A percentile compares a stretch with the other conserved stretches of the same genome.
Conservation (phyloP, 2,113 vertebrate species). For the Athene cunicularia region DNA sequence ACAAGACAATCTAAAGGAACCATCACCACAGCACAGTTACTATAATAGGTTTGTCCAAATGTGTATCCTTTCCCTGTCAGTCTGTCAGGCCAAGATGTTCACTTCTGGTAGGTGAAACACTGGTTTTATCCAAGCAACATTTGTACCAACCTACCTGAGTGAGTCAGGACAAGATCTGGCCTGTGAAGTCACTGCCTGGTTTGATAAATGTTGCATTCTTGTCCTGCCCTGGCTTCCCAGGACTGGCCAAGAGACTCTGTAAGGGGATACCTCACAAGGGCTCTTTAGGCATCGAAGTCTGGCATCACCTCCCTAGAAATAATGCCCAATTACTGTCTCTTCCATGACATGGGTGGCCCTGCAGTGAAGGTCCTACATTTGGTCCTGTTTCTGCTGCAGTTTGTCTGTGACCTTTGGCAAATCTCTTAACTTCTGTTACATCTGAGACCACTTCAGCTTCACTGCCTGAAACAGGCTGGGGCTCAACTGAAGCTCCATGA, state of each 20-base stretch:
- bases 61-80: not conserved
- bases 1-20: not conserved
- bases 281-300: not conserved
- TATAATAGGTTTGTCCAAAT: not conserved
- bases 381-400: not conserved
- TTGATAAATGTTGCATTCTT: not conserved
- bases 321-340: not conserved
- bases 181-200: not conserved
- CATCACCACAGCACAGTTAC: not conserved
- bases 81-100: not conserved
- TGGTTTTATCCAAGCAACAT: not conserved
- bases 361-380: not conserved
- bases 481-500: not conserved
- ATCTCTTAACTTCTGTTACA: not conserved
- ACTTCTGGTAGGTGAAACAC: not conserved
- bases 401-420: not conserved
- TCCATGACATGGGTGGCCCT: not conserved
- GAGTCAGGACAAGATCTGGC: not conserved
- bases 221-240: not conserved
- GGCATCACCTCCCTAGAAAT: not conserved
- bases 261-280: not conserved
- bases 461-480: not conserved
- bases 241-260: not conserved
- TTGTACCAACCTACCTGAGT: not conserved
- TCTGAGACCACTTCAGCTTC: not conserved